Base-by-base conservation (phyloP, 1,140 invertebrate genomes). In the Papilio helenus region DNA sequence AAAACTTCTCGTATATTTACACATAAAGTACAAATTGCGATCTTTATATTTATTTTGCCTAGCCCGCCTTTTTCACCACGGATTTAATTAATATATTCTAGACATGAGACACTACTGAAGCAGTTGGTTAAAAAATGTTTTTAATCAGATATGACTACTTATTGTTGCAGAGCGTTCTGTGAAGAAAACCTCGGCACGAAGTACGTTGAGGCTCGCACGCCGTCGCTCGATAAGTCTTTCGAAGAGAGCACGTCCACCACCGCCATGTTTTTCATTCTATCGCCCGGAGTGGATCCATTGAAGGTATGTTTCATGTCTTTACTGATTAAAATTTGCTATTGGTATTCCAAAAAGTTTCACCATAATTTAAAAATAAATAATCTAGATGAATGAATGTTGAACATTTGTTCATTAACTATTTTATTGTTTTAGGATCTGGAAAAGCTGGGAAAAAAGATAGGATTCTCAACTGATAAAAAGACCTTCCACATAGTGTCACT, bases 401-500 rank as follows among this genome's bases (percentile, higher is more conserved):
- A 18, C 18, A n/a, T 51, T 51, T 55, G 7, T 51, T n/a, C 8
- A 18, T 55, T 8, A 5, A 55, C n/a, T 55, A 20, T 55, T 55
- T 20, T 2, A 55, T 55, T 55, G 76, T 79, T 84, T 44, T 77
- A 94, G 91, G 94, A 95, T 80, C 81, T 95, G 12, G 94, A 95
- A 84, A 94, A 94, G 77, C 79, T 95, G 18, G 94, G 93, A n/a
- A 88, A 90, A n/a, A 90, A 97, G 86, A 85, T 99, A 10, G 97
- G 97, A n/a, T 99, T 97, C 85, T 97, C 97, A 0, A 96, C 96
- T 18, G 97, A 98, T 81, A 96, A 96, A 80, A 96, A 96, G 72
- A 99, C 98, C 90, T 98, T 99, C 88, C 98, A 99, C 91, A 99
- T 98, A 87, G 97, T 99, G 5, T 99, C 98, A 0, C 93, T 99